Evolutionary conservation across 2,113 vertebrate species (phyloP).

Genomic region (Barnardius zonarius): DNA sequence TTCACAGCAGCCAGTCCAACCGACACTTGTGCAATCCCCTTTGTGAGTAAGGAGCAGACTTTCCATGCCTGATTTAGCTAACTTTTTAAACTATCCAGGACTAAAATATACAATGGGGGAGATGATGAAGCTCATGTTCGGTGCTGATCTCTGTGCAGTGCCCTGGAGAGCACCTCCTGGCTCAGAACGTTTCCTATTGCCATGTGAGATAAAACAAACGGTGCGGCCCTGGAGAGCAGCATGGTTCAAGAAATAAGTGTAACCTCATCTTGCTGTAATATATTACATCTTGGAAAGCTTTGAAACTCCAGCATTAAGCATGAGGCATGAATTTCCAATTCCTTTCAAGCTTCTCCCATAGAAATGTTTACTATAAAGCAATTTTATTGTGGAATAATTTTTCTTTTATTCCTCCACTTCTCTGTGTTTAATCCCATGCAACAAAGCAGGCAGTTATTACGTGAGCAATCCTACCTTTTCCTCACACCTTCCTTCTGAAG

Average conservation of each 20-base stretch:
- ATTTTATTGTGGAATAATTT: constrained; percentile 11
- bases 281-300: neutral
- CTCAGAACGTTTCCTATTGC: constrained; percentile 43
- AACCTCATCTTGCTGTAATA: constrained; percentile 31
- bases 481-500: neutral
- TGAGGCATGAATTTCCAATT: neutral
- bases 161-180: constrained; percentile 8
- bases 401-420: neutral
- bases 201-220: neutral
- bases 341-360: neutral
- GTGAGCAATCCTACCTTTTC: neutral
- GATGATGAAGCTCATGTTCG: constrained; percentile 41
- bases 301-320: neutral
- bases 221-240: neutral
- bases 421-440: neutral
- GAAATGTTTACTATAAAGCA: neutral
- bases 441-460: neutral
- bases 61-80: constrained; percentile 74
- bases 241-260: constrained; percentile 31
- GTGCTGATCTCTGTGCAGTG: neutral
- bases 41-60: constrained; percentile 53
- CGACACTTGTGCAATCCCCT: constrained; percentile 43
- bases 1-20: constrained; percentile 50
- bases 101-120: constrained; percentile 45
- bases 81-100: constrained; percentile 23